A percentile compares a stretch with the other conserved stretches of the same genome.
Conservation (phyloP, 2,888 invertebrate genomes). For the Steinernema carpocapsae region DNA sequence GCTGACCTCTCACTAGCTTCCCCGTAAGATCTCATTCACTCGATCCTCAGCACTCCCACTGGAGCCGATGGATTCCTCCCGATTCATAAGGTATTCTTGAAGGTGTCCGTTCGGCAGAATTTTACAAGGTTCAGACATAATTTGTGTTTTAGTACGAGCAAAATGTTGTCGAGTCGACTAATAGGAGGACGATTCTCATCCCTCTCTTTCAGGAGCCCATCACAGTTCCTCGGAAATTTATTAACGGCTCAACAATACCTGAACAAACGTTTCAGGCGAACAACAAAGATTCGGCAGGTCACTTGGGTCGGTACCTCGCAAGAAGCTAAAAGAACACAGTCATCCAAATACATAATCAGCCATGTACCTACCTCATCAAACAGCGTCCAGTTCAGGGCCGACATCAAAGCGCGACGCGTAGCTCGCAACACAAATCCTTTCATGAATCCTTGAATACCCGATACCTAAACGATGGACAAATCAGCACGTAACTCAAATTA, state of each 20-base stretch:
- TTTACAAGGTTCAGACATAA: constrained; percentile 2
- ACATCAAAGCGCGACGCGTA: constrained; percentile 39
- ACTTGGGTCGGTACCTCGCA: neutral
- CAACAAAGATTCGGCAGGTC: neutral
- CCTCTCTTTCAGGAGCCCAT: constrained; percentile 8
- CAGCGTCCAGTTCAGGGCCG: constrained; percentile 46
- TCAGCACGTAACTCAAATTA: neutral
- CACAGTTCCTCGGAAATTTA: neutral
- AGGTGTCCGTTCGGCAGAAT: neutral
- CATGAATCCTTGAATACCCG: constrained; percentile 39
- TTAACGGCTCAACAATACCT: no score
- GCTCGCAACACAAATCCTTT: constrained; percentile 43
- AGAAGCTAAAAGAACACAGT: neutral
- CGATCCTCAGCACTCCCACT: neutral
- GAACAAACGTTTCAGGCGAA: no score
- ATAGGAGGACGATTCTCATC: neutral
- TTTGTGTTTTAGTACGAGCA: constrained; percentile 31
- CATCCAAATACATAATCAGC: neutral
- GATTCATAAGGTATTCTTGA: constrained; percentile 23
- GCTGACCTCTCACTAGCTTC: neutral
- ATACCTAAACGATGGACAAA: constrained; percentile 1
- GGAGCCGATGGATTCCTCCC: constrained; percentile 7
- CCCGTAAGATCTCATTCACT: neutral
- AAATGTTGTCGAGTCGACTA: neutral
- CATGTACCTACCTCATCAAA: constrained; percentile 44